Conservation (phyloP, 1,140 invertebrate species). For the Drosophila leontia region DNA sequence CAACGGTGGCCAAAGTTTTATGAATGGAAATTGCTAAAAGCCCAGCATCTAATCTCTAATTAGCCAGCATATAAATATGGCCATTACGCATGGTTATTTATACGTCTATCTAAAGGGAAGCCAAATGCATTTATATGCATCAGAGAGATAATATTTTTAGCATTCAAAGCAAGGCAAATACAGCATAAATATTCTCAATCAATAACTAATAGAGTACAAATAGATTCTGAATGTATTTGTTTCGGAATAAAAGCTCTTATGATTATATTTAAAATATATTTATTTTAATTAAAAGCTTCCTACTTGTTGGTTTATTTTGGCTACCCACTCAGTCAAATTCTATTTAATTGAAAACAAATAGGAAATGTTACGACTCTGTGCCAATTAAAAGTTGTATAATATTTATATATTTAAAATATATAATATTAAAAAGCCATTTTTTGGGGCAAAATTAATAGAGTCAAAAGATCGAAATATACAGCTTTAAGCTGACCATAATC, state of each 20-base stretch:
- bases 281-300: constrained; percentile 9
- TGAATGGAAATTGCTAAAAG: constrained; percentile 10
- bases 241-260: neutral
- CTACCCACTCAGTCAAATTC: too few relatives aligned
- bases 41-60: constrained; percentile 5
- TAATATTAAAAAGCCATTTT: neutral
- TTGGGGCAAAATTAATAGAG: neutral
- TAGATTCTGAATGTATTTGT: neutral
- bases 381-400: neutral
- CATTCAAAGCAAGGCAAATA: neutral
- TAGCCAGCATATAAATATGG: constrained; percentile 9
- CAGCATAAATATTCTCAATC: neutral
- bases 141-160: neutral
- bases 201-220: constrained; percentile 13
- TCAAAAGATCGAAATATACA: neutral
- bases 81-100: constrained; percentile 5
- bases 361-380: too few relatives aligned
- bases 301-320: neutral
- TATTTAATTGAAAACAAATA: neutral
- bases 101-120: neutral
- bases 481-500: neutral
- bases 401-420: neutral
- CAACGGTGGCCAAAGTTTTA: neutral
- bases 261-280: constrained; percentile 3
- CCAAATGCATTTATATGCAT: constrained; percentile 13